A percentile compares a stretch with the other conserved stretches of the same genome.
These are phyloP conservation scores for Fringilla coelebs DNA, from an alignment of 2,797 vertebrate species.

Conservation along the genomic window DNA sequence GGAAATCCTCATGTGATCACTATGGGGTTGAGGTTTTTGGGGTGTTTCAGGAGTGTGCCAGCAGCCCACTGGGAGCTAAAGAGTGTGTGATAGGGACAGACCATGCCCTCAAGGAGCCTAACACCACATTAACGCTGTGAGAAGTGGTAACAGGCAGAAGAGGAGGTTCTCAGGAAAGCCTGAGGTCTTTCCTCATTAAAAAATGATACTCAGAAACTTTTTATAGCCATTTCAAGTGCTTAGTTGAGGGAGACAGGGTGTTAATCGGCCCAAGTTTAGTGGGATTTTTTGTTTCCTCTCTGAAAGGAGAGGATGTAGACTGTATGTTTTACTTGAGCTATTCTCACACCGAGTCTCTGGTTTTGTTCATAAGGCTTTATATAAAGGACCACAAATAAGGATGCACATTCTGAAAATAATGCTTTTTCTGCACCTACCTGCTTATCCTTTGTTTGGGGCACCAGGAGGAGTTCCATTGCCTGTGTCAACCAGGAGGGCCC, in stretches of 20 bases:
- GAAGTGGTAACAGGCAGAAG: background rate
- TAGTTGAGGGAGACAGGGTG: background rate
- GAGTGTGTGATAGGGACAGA: background rate
- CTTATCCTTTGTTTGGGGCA: background rate
- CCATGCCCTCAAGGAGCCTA: background rate
- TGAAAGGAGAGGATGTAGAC: background rate
- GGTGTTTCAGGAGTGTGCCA: background rate
- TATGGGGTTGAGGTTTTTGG: background rate
- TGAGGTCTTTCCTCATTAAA: background rate
- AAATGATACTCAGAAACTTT: background rate
- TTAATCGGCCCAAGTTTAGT: background rate
- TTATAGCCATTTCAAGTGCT: background rate
- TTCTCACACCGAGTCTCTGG: background rate
- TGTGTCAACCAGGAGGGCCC: background rate
- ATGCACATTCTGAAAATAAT: background rate
- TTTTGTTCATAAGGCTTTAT: background rate
- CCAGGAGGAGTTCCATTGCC: background rate
- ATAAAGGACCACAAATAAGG: background rate
- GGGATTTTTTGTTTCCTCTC: background rate
- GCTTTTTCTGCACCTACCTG: background rate
- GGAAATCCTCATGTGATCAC: background rate
- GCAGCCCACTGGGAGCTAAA: background rate
- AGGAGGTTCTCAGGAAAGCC: background rate
- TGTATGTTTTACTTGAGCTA: background rate
- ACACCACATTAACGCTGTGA: background rate